These are phyloP conservation scores for Eumacrocentrus americanus DNA, from an alignment of 2,888 invertebrate species.

Conservation along the genomic window DNA sequence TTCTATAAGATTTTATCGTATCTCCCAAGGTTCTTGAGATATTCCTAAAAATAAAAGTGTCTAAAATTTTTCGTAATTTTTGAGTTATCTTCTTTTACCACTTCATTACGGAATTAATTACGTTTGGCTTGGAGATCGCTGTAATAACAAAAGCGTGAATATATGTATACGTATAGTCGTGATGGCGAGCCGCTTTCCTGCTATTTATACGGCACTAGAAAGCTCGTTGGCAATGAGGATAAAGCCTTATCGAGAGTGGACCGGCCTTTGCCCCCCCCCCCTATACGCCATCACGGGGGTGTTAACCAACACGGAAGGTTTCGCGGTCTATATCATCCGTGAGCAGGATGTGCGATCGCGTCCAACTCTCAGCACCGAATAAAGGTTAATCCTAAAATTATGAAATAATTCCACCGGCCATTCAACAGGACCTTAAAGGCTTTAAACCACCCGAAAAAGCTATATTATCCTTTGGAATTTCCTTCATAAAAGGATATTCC, in stretches of 20 bases:
- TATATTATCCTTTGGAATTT: no score
- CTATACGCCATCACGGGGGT: conserved; percentile 17
- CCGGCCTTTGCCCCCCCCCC: no score
- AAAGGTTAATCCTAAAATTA: conserved; percentile 33
- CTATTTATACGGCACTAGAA: conserved; percentile 14
- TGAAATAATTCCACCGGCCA: conserved; percentile 26
- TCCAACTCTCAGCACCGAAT: neutral
- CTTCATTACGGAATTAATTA: neutral
- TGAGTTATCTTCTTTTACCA: neutral
- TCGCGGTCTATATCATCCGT: conserved; percentile 10
- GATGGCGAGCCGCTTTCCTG: neutral
- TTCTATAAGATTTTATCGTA: no score
- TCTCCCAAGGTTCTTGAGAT: neutral
- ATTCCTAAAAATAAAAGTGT: neutral
- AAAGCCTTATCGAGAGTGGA: conserved; percentile 28
- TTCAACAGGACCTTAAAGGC: no score
- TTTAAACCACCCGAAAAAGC: no score
- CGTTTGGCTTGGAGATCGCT: neutral
- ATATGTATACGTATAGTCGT: no score
- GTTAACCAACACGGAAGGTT: conserved; percentile 17
- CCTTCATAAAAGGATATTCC: no score
- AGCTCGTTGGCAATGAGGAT: conserved; percentile 20
- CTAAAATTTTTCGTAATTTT: neutral
- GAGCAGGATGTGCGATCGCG: conserved; percentile 11
- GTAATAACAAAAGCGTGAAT: neutral